Conservation (phyloP, 2,888 invertebrate species). For the Thymelicus sylvestris region DNA sequence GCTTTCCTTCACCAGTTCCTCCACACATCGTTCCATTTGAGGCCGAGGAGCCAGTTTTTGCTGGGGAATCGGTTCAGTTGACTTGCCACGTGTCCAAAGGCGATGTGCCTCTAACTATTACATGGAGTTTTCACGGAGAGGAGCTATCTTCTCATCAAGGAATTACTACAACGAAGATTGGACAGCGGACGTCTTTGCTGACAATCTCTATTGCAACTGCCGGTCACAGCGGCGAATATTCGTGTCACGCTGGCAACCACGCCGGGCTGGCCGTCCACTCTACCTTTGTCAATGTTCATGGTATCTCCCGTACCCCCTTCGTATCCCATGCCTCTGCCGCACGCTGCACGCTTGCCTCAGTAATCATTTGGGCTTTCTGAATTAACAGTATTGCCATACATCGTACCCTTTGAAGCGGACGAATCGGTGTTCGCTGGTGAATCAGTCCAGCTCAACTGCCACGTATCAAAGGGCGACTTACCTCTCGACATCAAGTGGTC, state of each 20-base stretch:
- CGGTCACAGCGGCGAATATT: slow-evolving; percentile 89
- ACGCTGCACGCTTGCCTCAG: slow-evolving; percentile 80
- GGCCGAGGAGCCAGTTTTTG: slow-evolving; percentile 86
- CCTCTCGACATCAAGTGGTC: slow-evolving; percentile 91
- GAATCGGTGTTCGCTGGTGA: slow-evolving; percentile 89
- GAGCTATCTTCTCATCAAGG: slow-evolving; percentile 82
- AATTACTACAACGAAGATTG: slow-evolving; percentile 84
- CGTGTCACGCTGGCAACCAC: slow-evolving; percentile 87
- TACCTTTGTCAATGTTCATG: slow-evolving; percentile 87
- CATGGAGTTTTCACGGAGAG: slow-evolving; percentile 89
- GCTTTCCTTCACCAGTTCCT: slow-evolving; percentile 56
- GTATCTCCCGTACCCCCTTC: slow-evolving; percentile 75
- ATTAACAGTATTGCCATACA: slow-evolving; percentile 87
- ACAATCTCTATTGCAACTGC: slow-evolving; percentile 87
- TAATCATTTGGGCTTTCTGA: slow-evolving; percentile 74
- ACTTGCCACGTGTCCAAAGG: slow-evolving; percentile 87
- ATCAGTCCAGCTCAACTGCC: slow-evolving; percentile 87
- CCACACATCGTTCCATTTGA: slow-evolving; percentile 87
- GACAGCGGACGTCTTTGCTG: slow-evolving; percentile 86
- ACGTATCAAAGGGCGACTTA: slow-evolving; percentile 89
- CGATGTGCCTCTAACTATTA: slow-evolving; percentile 89
- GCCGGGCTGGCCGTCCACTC: slow-evolving; percentile 87
- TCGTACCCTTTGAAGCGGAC: slow-evolving; percentile 87
- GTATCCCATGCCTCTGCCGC: slow-evolving; percentile 66
- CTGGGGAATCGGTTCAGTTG: slow-evolving; percentile 87